These are phyloP conservation scores for Amphiprion ocellaris DNA, from an alignment of 2,113 vertebrate species.

Conservation along the genomic window DNA sequence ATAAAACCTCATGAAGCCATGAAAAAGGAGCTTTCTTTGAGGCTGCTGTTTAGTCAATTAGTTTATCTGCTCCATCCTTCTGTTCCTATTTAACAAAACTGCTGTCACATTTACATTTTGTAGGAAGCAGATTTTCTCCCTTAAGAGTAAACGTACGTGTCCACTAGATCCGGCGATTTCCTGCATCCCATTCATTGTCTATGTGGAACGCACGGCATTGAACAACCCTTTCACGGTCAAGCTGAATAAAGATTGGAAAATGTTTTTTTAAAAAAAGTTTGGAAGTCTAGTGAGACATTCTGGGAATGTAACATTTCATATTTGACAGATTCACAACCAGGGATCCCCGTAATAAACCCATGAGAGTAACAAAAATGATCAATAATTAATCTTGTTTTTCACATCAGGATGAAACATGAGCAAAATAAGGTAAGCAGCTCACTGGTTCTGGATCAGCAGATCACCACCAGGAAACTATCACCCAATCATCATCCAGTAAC, in stretches of 20 bases:
- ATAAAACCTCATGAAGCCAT: too few relatives aligned
- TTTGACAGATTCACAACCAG: constrained; percentile 2
- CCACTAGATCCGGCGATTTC: too few relatives aligned
- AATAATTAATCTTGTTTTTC: background rate
- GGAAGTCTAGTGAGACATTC: background rate
- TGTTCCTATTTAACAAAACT: too few relatives aligned
- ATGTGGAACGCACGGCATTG: too few relatives aligned
- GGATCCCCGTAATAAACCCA: too few relatives aligned
- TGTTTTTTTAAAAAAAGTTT: background rate
- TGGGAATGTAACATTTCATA: constrained; percentile 23
- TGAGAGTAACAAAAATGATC: background rate
- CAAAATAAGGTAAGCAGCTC: constrained; percentile 7
- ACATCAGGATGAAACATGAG: background rate
- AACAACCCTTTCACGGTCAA: background rate
- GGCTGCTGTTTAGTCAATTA: too few relatives aligned
- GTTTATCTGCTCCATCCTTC: too few relatives aligned
- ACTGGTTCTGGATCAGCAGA: background rate
- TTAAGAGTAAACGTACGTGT: too few relatives aligned
- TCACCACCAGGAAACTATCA: background rate
- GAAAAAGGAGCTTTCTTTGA: too few relatives aligned
- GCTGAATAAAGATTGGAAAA: background rate
- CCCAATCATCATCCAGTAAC: background rate
- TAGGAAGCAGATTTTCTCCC: too few relatives aligned
- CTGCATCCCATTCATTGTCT: too few relatives aligned
- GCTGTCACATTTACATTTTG: too few relatives aligned